Base-by-base conservation (phyloP, 2,797 vertebrate species). In the Alfaro cultratus region DNA sequence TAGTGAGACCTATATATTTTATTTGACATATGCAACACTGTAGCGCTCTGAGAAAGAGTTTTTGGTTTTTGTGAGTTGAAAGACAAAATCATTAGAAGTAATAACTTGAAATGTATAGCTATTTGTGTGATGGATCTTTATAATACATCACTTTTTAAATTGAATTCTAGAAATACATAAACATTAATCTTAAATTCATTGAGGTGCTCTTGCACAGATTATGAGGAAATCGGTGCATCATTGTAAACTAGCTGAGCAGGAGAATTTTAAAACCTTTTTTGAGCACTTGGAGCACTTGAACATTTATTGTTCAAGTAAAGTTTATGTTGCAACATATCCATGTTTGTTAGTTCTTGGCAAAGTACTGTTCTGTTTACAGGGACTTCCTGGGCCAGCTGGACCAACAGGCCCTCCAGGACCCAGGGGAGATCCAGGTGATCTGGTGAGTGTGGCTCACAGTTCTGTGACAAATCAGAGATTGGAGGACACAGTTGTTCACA, bases 341-440 rank as follows among this genome's bases (percentile, higher is more conserved):
- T 60, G 26, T 39, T 51, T 12, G 29, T 45, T 15, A 45, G 43
- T 49, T 8, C 55, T 53, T 75, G 18, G 80, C 71, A 82, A 12
- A 75, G 18, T 41, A 60, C 13, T 83, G 57, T 87, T 75, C 85
- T 31, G 51, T 86, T 57, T 29, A 23, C 85, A 99, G 98, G 98
- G 98, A 21, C 90, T 96, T 13, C 67, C 80, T 2, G 98, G 98
- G 15, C 93, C 96, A 75, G 88, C 90, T 75, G 98, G 98, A 57
- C 95, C 96, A 83, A 89, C 86, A 6, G 98, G 98, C 0, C 96
- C 96, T 55, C 94, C 96, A 71, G 98, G 98, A 86, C 96, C 95
- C 49, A 91, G 92, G 0, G 98, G 98, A 81, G 97, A 98, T 87
- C 95, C 93, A 0, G 98, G 98, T 45, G 96, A 96, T 73, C 73